Evolutionary conservation across 2,113 vertebrate genomes (phyloP).

Genomic region (Gymnogyps californianus): DNA sequence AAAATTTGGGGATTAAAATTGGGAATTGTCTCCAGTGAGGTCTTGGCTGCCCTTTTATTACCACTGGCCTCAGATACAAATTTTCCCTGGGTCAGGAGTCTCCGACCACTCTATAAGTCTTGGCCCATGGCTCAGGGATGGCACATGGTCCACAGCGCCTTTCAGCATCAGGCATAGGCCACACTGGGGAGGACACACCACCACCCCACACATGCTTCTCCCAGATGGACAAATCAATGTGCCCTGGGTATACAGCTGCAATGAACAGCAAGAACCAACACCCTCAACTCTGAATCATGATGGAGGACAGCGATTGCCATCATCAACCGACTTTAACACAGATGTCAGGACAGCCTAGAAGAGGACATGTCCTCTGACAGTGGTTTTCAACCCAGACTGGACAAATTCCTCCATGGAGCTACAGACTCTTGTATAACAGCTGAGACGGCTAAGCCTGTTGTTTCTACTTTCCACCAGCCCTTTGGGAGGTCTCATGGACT

Average conservation of each 20-base stretch:
- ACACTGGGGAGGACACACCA: neutral
- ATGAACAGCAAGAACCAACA: neutral
- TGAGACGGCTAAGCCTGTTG: neutral
- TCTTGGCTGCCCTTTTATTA: neutral
- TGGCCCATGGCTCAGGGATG: neutral
- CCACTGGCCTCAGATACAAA: neutral
- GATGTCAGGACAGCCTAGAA: neutral
- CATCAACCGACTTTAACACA: neutral
- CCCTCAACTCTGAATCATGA: neutral
- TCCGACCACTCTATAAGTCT: rapidly evolving
- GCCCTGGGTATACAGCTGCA: neutral
- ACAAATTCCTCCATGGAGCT: neutral
- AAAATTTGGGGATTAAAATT: neutral
- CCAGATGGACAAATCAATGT: neutral
- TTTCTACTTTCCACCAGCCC: neutral
- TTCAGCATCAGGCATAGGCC: neutral
- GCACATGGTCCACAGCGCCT: rapidly evolving
- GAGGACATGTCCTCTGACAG: neutral
- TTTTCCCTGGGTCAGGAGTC: neutral
- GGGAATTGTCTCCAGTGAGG: neutral
- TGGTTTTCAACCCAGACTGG: neutral
- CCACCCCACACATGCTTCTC: neutral
- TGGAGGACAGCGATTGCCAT: neutral
- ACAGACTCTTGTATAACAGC: neutral
- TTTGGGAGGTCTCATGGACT: neutral